Evolutionary conservation across 2,888 invertebrate species (phyloP).

Genomic region (Coelinius sp.): DNA sequence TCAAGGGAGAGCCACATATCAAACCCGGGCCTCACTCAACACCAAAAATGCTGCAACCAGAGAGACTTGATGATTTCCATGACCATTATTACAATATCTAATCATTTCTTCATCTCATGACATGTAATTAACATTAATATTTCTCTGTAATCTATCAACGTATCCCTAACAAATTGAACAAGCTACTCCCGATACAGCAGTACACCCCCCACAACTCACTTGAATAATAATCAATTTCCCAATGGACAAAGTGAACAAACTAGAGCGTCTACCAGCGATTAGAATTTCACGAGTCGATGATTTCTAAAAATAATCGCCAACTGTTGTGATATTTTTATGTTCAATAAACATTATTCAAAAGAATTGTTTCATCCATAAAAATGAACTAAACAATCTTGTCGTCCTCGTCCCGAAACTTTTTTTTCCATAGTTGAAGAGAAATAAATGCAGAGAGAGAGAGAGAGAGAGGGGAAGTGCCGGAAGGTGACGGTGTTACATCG

Average conservation of each 20-base stretch:
- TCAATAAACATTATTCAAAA: conserved; percentile 70
- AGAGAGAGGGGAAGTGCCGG: conserved; percentile 50
- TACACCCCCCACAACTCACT: not conserved
- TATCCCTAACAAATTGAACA: not conserved
- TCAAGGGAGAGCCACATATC: conserved; percentile 35
- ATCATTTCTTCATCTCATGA: conserved; percentile 2
- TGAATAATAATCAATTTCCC: conserved; percentile 8
- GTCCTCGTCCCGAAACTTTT: conserved; percentile 29
- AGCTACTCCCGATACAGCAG: too few species aligned
- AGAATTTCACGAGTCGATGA: not conserved
- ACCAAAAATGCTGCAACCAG: conserved; percentile 27
- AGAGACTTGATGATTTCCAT: conserved; percentile 6
- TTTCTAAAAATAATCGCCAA: not conserved
- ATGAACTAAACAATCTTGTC: not conserved
- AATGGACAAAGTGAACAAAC: not conserved
- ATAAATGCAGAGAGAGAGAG: conserved; percentile 44
- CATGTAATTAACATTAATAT: too few species aligned
- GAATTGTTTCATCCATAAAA: conserved; percentile 50
- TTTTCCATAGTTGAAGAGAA: not conserved
- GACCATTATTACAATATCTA: conserved; percentile 9
- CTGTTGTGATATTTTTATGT: not conserved
- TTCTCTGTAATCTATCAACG: too few species aligned
- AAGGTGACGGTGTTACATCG: conserved; percentile 57
- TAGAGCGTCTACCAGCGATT: not conserved
- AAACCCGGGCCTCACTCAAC: conserved; percentile 44